Base-by-base conservation (phyloP, 2,888 invertebrate species). In the Cosmorhoe ocellata region DNA sequence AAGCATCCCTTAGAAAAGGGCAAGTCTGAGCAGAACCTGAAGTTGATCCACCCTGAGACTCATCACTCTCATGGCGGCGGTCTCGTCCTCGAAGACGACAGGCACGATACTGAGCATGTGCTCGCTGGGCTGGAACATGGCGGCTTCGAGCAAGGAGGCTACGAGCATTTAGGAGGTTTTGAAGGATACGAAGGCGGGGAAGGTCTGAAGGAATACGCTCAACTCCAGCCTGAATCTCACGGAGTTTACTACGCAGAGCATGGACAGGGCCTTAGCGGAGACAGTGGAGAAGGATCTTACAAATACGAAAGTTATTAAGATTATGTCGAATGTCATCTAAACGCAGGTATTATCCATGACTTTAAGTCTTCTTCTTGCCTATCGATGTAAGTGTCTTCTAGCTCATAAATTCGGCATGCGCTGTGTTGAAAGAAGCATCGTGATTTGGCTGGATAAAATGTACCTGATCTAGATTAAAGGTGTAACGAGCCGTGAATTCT, bases 1-100 rank as follows among this genome's bases (percentile, higher is more conserved):
- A 91, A 93, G 64, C 92, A 94, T 66, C 93, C 93, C 2, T 79
- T 94, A 45, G 92, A 93, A 67, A 91, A 92, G 63, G 93, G 93
- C 40, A 91, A 92, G 61, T 91, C 90, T 63, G 92, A 93, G 64
- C 91, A 91, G 59, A 91, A 91, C 67, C 71, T 93, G 64, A 93
- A 93, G 67, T 84, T 85, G 56, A 83, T 93, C 62, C 93, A 93
- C 69, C 93, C 93, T 1, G 92, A 93, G 74, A 91, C 91, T 8
- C 87, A 92, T 64, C 91, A 92, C 63, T 83, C 79, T 33, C 91
- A 92, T 59, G 92, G 92, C 12, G 88, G 91, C 33, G 93, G 93
- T 41, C 72, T 92, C 9, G 92, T 92, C 6, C 81, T 93, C 10
- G 93, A 93, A 74, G 91, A 92, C 64, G 91, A 92, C 68, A 89